Conservation (phyloP, 2,113 vertebrate genomes). For the Hystrix cristata region DNA sequence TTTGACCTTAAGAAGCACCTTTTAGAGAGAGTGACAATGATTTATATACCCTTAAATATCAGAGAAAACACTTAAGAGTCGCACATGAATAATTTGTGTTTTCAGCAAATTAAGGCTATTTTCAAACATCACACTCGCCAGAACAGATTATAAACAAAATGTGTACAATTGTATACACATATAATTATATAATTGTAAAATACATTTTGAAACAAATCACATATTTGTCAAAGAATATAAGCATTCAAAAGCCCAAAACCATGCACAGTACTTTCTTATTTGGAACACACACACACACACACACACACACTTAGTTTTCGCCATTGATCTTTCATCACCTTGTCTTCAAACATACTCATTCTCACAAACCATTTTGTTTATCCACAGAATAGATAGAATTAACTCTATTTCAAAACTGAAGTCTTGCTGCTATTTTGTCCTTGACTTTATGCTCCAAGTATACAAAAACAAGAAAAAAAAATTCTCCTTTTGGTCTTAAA, state of each 20-base stretch:
- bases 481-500: neutral
- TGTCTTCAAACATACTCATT: neutral
- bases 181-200: neutral
- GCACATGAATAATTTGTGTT: neutral
- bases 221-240: neutral
- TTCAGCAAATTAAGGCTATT: conserved; percentile 45
- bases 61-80: neutral
- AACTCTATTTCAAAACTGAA: conserved; percentile 44
- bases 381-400: neutral
- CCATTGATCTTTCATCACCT: neutral
- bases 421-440: neutral
- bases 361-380: neutral
- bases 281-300: neutral
- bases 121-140: neutral
- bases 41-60: neutral
- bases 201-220: neutral
- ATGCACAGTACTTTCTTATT: neutral
- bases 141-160: neutral
- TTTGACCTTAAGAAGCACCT: neutral
- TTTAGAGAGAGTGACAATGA: conserved; percentile 14
- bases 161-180: neutral
- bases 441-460: neutral
- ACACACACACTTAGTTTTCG: neutral
- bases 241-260: neutral
- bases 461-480: neutral